Base-by-base conservation (phyloP, 2,797 vertebrate species). In the Mus spretus region DNA sequence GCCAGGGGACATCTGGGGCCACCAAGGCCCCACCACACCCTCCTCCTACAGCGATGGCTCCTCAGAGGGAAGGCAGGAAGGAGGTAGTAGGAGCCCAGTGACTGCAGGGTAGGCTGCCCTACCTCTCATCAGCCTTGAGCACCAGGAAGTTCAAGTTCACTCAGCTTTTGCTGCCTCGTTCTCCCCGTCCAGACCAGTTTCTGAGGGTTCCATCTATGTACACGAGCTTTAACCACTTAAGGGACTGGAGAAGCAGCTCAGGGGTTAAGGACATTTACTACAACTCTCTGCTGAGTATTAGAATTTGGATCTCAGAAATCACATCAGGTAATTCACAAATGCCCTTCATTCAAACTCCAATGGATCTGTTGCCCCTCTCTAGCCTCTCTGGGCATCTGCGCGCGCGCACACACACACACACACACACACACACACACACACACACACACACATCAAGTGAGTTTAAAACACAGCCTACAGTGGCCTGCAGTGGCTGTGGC, bases 61-160 rank as follows among this genome's bases (percentile, higher is more conserved):
- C 93, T 81, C 4, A 4, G n/a, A 40, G 34, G 90, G 28, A 40
- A 89, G 85, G 44, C n/a, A 44, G 84, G 47, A 67, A 67, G 75
- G 95, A 75, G 89, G 20, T 15, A 44, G 26, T 1, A 81, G 57
- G 90, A 80, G 78, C 11, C 47, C 31, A 12, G 22, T 2, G 5
- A 79, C 67, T 37, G 55, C 6, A 1, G 59, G 17, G n/a, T 34
- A 13, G 85, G 57, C 65, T 61, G 0, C 40, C 59, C 28, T 47
- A 50, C 44, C 34, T 63, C 89, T 24, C 63, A 57, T 82, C 17
- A 12, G 3, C 22, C 12, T 24, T 1, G 40, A 78, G 22, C 12
- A 65, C 5, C 15, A 0, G 0, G 44, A 0, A 0, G 88, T 74
- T 90, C 50, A 50, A 0, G 88, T 53, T 79, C 47, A 44, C 22